A percentile compares a stretch with the other conserved stretches of the same genome.
Conservation (phyloP, 2,113 vertebrate species). For the Atrichornis clamosus region DNA sequence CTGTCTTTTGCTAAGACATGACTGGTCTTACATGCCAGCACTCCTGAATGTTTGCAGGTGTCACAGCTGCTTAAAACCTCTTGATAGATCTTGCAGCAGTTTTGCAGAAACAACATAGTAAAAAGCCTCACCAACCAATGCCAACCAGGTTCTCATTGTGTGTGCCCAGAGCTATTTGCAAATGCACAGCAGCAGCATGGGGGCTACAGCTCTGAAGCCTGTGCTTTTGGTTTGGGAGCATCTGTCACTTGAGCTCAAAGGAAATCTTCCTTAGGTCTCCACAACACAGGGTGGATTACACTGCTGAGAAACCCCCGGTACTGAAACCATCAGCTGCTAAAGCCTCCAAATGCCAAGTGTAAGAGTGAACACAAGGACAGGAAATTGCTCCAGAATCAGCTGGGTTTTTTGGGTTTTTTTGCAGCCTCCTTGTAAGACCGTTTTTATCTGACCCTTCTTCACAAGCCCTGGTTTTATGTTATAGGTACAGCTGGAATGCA, state of each 20-base stretch:
- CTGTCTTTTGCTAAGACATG: not conserved
- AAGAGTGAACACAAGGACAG: not conserved
- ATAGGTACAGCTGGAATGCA: not conserved
- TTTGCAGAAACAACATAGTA: not conserved
- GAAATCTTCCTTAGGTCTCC: not conserved
- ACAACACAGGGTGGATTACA: not conserved
- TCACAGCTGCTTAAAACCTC: not conserved
- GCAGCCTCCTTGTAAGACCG: not conserved
- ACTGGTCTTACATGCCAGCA: not conserved
- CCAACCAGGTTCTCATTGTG: not conserved
- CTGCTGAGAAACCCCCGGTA: not conserved
- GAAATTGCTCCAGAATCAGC: not conserved
- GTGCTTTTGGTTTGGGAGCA: not conserved
- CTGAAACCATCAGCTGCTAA: not conserved
- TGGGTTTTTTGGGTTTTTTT: not conserved
- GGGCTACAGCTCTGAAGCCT: not conserved
- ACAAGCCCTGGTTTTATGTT: not conserved
- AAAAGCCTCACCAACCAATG: not conserved
- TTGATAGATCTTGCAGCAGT: not conserved
- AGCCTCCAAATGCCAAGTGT: not conserved
- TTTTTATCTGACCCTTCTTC: not conserved
- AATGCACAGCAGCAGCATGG: not conserved
- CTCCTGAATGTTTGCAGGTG: not conserved
- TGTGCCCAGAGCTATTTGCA: not conserved
- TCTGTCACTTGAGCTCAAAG: not conserved